These are phyloP conservation scores for Malaclemys terrapin DNA, from an alignment of 2,113 vertebrate genomes.

Conservation along the genomic window DNA sequence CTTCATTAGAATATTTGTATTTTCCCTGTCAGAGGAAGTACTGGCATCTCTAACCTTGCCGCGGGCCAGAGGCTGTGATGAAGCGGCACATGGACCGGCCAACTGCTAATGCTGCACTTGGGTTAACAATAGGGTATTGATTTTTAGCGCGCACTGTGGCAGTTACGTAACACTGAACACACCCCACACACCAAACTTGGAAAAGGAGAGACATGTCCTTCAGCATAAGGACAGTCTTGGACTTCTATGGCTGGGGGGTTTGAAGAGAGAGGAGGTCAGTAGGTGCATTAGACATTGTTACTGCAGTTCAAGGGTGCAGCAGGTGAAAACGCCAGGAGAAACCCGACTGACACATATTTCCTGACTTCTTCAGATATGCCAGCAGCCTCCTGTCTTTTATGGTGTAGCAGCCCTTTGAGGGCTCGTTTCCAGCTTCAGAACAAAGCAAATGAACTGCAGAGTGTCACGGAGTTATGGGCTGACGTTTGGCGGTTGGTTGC, in stretches of 20 bases:
- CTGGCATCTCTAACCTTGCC: constrained; percentile 67
- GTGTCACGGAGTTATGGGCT: background rate
- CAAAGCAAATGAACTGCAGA: background rate
- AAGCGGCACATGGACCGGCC: background rate
- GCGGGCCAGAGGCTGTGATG: constrained; percentile 24
- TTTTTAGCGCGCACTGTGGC: background rate
- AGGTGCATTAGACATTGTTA: background rate
- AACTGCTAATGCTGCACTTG: background rate
- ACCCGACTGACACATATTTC: background rate
- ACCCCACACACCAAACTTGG: background rate
- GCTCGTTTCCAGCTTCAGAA: background rate
- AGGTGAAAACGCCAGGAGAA: background rate
- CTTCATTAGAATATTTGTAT: constrained; percentile 71
- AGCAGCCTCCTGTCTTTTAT: background rate
- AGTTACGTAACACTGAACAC: background rate
- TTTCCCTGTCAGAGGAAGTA: constrained; percentile 49
- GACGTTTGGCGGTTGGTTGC: background rate
- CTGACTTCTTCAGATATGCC: background rate
- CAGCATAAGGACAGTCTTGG: background rate
- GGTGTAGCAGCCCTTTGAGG: constrained; percentile 12
- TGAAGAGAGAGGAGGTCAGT: background rate
- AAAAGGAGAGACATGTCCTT: background rate
- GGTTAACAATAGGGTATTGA: background rate
- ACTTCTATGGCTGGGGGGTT: background rate
- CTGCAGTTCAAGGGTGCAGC: background rate